Conservation (phyloP, 37 sponge, comb jelly and placozoan genomes). For the Cliona cf. orientalis region DNA sequence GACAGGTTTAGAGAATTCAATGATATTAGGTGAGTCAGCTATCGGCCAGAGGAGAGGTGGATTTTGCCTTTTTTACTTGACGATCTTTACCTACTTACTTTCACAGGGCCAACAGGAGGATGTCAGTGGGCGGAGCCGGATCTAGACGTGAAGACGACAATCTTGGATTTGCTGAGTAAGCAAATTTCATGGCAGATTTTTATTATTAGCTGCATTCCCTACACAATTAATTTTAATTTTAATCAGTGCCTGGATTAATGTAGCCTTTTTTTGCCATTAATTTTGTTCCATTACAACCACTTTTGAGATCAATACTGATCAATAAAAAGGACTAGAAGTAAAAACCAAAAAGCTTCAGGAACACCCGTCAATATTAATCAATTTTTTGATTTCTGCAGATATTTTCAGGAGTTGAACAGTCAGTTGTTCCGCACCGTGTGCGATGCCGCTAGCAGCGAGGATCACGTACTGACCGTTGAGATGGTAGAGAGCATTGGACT, state of each 20-base stretch:
- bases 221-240: neutral
- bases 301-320: too few relatives aligned
- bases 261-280: neutral
- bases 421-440: slow-evolving; percentile 62
- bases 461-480: slow-evolving; percentile 71
- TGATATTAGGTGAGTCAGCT: slow-evolving; percentile 29
- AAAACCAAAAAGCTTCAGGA: neutral
- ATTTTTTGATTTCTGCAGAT: slow-evolving; percentile 52
- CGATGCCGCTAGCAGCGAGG: slow-evolving; percentile 57
- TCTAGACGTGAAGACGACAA: slow-evolving; percentile 2
- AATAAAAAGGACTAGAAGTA: too few relatives aligned
- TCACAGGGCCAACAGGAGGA: slow-evolving; percentile 30
- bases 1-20: slow-evolving; percentile 56
- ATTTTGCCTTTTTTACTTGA: neutral
- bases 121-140: slow-evolving; percentile 5
- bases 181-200: too few relatives aligned
- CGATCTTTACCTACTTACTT: neutral
- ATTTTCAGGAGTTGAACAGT: slow-evolving; percentile 78
- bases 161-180: slow-evolving; percentile 55
- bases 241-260: neutral
- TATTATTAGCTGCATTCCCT: slow-evolving; percentile 3
- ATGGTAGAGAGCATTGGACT: slow-evolving; percentile 68
- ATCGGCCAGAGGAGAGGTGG: neutral
- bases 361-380: neutral
- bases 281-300: neutral